phyloP scores from a whole-genome alignment of 1,140 invertebrate genomes.

The Ips nitidus region DNA sequence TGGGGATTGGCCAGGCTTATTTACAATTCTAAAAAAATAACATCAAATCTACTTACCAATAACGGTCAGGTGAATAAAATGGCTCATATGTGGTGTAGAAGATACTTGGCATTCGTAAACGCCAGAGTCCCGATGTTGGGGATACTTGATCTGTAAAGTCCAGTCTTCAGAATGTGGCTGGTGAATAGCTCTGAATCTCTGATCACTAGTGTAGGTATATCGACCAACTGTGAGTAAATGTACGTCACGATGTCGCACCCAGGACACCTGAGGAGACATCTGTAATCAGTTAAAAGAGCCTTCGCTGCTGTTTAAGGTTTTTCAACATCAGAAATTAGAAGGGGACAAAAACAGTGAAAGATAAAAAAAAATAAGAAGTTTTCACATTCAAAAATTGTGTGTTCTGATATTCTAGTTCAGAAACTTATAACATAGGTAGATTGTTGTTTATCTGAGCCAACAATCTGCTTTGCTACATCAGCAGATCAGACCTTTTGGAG shows the following conservation, averaged over 20 bases:
- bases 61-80: conserved; percentile 73
- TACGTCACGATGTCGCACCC: conserved; percentile 85
- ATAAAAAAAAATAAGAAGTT: no score
- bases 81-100: conserved; percentile 75
- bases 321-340: no score
- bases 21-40: neutral
- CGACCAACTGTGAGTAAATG: conserved; percentile 86
- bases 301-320: neutral
- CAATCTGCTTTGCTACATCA: no score
- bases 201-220: conserved; percentile 90
- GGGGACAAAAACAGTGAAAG: no score
- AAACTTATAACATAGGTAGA: no score
- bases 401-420: no score
- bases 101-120: conserved; percentile 82
- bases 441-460: no score
- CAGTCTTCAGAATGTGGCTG: conserved; percentile 83
- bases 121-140: conserved; percentile 70
- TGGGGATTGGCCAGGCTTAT: neutral
- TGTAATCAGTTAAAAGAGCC: conserved; percentile 53
- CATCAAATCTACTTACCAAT: conserved; percentile 65
- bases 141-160: conserved; percentile 77
- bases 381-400: no score
- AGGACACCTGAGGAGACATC: conserved; percentile 83
- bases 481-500: no score
- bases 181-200: conserved; percentile 83